Percentiles rank a stretch among this genome's conserved stretches.
Evolutionary conservation across 2,797 vertebrate genomes (phyloP).

Genomic region (Thamnophis elegans): DNA sequence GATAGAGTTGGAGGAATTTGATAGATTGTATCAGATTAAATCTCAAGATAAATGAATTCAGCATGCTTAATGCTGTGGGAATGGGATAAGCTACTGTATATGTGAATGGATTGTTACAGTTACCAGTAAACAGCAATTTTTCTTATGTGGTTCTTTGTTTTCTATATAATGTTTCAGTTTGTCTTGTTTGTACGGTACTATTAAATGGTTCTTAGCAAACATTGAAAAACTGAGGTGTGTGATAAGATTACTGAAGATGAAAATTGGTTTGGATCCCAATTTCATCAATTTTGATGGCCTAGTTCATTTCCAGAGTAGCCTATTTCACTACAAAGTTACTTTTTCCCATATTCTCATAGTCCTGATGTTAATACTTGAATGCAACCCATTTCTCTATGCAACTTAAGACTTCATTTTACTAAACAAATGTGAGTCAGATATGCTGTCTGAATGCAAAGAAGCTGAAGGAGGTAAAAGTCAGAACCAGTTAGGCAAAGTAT

Average conservation of each 20-base stretch:
- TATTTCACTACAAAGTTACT: background rate
- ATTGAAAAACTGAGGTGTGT: background rate
- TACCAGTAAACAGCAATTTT: background rate
- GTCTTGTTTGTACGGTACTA: too few relatives aligned
- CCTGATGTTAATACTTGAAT: background rate
- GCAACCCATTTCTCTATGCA: background rate
- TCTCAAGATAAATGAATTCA: background rate
- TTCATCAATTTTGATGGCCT: background rate
- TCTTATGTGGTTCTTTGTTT: background rate
- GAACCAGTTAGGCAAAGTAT: background rate
- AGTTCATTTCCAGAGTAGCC: background rate
- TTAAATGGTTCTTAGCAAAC: background rate
- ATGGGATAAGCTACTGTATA: background rate
- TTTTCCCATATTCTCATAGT: background rate
- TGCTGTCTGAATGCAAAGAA: background rate
- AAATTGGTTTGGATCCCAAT: background rate
- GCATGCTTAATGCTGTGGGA: too few relatives aligned
- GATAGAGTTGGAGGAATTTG: background rate
- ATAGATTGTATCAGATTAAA: background rate
- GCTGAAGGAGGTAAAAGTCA: background rate
- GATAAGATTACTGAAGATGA: background rate
- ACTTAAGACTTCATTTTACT: background rate
- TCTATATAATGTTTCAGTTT: background rate
- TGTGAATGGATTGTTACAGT: background rate
- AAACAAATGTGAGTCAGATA: background rate